Percentiles rank a stretch among this genome's conserved stretches.
Conservation (phyloP, 2,888 invertebrate genomes). For the Drosophila neutralis region DNA sequence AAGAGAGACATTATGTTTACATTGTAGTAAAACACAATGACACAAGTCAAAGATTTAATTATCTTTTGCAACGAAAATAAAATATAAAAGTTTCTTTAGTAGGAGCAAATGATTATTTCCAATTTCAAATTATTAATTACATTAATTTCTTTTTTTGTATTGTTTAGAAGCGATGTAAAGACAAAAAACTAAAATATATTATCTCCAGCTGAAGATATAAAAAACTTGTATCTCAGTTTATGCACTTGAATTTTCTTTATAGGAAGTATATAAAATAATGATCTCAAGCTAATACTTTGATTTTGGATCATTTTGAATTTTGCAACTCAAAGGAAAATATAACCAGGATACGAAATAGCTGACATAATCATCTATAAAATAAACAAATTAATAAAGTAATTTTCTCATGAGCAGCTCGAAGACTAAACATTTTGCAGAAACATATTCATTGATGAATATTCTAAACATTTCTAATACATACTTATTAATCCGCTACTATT, state of each 20-base stretch:
- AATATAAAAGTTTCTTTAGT: background rate
- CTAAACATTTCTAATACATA: background rate
- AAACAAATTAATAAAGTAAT: background rate
- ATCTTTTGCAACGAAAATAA: background rate
- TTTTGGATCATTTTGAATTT: background rate
- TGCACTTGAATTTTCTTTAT: background rate
- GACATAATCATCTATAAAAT: background rate
- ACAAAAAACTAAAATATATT: no score
- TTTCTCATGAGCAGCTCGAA: background rate
- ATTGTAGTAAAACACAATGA: background rate
- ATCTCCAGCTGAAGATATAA: no score
- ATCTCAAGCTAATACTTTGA: background rate
- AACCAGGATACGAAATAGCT: background rate
- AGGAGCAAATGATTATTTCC: background rate
- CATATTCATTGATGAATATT: background rate
- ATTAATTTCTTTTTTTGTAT: no score
- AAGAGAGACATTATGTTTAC: background rate
- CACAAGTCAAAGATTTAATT: background rate
- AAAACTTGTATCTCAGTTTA: background rate
- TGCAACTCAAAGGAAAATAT: background rate
- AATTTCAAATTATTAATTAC: background rate
- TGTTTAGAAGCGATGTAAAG: no score
- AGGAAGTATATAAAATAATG: background rate
- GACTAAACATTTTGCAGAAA: background rate
- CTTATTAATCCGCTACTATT: background rate